A percentile compares a stretch with the other conserved stretches of the same genome.
Conservation (phyloP, 64 coral and sea anemone species). For the Actinia tenebrosa region DNA sequence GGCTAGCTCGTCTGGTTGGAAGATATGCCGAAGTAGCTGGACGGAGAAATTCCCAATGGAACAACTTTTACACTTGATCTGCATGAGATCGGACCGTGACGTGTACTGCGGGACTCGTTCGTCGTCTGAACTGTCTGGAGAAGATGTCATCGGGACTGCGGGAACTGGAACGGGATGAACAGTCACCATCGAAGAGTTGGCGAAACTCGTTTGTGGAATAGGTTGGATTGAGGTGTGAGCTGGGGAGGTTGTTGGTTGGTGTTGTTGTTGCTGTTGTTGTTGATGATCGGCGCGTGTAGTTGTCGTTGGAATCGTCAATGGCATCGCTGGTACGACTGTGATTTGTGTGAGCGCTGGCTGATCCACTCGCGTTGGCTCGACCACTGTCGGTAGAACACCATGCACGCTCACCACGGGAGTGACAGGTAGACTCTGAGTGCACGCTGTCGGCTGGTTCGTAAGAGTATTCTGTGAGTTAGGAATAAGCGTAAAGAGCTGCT, state of each 20-base stretch:
- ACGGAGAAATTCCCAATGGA: slow-evolving; percentile 92
- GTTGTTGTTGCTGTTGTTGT: not conserved
- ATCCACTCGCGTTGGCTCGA: slow-evolving; percentile 55
- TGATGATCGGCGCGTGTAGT: slow-evolving; percentile 52
- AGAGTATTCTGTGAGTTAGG: slow-evolving; percentile 57
- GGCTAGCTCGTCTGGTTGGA: slow-evolving; percentile 47
- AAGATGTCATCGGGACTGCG: slow-evolving; percentile 33
- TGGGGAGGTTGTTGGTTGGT: not conserved
- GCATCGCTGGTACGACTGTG: slow-evolving; percentile 33
- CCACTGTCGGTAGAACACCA: slow-evolving; percentile 15
- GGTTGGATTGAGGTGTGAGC: slow-evolving; percentile 39
- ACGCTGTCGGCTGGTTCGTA: slow-evolving; percentile 19
- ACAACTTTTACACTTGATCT: slow-evolving; percentile 85
- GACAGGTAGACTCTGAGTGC: slow-evolving; percentile 14
- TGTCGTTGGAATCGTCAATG: not conserved
- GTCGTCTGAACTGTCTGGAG: slow-evolving; percentile 33
- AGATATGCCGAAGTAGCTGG: slow-evolving; percentile 69
- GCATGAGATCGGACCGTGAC: slow-evolving; percentile 57
- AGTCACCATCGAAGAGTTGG: slow-evolving; percentile 27
- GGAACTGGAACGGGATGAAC: slow-evolving; percentile 26
- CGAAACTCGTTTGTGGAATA: slow-evolving; percentile 30
- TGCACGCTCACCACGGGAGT: slow-evolving; percentile 20
- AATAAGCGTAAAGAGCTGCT: slow-evolving; percentile 68
- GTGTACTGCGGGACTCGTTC: slow-evolving; percentile 33
- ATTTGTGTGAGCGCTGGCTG: slow-evolving; percentile 39